Evolutionary conservation across 2,113 vertebrate species (phyloP).

Genomic region (Marmota flaviventris): DNA sequence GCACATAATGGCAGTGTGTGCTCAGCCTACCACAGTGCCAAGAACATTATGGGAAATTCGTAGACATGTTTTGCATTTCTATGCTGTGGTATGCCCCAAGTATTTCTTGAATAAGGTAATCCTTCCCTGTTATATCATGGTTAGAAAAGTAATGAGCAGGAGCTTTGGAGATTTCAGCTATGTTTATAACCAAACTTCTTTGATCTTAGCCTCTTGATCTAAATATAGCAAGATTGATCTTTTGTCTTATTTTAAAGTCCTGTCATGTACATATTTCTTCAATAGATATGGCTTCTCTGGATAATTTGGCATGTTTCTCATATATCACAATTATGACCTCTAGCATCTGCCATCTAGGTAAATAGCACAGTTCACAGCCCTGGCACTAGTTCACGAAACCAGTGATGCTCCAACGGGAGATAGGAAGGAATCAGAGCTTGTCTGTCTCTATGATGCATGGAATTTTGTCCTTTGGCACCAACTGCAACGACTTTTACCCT

Average conservation of each 20-base stretch:
- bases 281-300: not conserved
- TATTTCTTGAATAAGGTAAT: not conserved
- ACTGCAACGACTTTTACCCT: not conserved
- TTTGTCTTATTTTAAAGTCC: not conserved
- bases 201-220: not conserved
- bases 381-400: fast-evolving
- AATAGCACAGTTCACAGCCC: not conserved
- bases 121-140: not conserved
- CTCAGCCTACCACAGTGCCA: fast-evolving
- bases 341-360: too few relatives aligned
- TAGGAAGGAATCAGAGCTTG: fast-evolving
- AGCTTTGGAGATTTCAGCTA: not conserved
- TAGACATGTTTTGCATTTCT: not conserved
- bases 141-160: not conserved
- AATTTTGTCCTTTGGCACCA: not conserved
- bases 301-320: not conserved
- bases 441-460: not conserved
- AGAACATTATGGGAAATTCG: not conserved
- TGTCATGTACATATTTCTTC: not conserved
- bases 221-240: not conserved
- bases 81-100: not conserved
- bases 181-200: not conserved
- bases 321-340: not conserved
- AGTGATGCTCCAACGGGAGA: fast-evolving
- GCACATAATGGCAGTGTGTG: not conserved